phyloP scores from a whole-genome alignment of 2,888 invertebrate genomes.

The Ophraella communa region DNA sequence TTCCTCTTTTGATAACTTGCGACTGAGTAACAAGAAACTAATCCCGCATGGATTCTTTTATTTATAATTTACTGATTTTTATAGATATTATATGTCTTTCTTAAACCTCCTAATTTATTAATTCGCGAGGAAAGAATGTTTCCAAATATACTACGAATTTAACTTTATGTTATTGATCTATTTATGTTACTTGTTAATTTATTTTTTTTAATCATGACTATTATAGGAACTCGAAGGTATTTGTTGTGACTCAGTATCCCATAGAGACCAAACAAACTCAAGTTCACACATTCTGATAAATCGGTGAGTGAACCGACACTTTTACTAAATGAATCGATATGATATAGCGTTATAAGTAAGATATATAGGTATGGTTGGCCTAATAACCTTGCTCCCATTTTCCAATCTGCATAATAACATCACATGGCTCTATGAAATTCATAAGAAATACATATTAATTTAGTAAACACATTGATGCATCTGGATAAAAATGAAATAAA shows the following conservation, averaged over 20 bases:
- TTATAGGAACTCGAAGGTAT: slow-evolving; percentile 17
- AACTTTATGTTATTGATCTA: background rate
- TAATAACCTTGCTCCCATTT: slow-evolving; percentile 41
- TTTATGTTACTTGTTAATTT: background rate
- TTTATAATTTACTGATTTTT: no score
- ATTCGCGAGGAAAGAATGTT: no score
- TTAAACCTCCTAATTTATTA: no score
- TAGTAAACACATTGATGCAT: background rate
- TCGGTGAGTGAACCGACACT: background rate
- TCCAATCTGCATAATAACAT: slow-evolving; percentile 9
- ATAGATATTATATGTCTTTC: no score
- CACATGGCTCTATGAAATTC: slow-evolving; percentile 4
- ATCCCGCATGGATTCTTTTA: no score
- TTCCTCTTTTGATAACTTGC: no score
- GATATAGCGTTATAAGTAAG: slow-evolving; percentile 24
- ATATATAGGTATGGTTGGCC: slow-evolving; percentile 37
- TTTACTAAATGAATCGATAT: slow-evolving; percentile 32
- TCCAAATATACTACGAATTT: no score
- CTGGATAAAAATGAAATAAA: no score
- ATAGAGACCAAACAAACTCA: slow-evolving; percentile 43
- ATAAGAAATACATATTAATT: background rate
- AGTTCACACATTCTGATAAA: slow-evolving; percentile 34
- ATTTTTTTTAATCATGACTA: background rate
- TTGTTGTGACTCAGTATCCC: slow-evolving; percentile 45
- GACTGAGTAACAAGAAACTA: no score